Conservation (phyloP, 2,113 vertebrate species). For the Collichthys lucidus region DNA sequence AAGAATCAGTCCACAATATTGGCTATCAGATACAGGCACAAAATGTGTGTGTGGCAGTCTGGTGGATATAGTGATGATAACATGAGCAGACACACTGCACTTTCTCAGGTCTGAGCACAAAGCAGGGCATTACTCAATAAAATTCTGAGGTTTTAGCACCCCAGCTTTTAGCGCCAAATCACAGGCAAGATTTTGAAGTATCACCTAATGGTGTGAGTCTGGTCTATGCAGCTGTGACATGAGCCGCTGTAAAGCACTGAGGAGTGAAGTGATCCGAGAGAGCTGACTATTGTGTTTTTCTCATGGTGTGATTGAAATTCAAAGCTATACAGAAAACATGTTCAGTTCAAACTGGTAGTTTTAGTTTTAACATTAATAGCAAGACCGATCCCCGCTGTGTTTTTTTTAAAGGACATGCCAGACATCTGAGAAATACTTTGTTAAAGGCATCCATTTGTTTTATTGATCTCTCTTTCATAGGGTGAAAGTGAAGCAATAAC, state of each 20-base stretch:
- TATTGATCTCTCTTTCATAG: constrained; percentile 69
- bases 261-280: constrained; percentile 1
- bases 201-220: constrained; percentile 31
- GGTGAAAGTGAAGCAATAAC: constrained; percentile 71
- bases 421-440: constrained; percentile 43
- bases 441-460: constrained; percentile 70
- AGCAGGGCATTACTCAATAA: constrained; percentile 25
- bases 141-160: constrained; percentile 54
- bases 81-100: constrained; percentile 16
- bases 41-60: constrained; percentile 9
- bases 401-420: constrained; percentile 28
- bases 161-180: constrained; percentile 57
- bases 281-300: neutral
- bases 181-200: neutral
- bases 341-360: neutral
- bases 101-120: constrained; percentile 29
- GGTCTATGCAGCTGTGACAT: constrained; percentile 17
- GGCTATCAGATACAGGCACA: neutral
- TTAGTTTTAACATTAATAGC: neutral
- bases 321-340: constrained; percentile 13
- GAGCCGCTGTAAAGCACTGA: constrained; percentile 1
- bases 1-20: neutral
- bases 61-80: constrained; percentile 3
- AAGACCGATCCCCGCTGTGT: neutral
- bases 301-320: neutral